phyloP scores from a whole-genome alignment of 2,888 invertebrate genomes.

The Nymphalis polychloros region DNA sequence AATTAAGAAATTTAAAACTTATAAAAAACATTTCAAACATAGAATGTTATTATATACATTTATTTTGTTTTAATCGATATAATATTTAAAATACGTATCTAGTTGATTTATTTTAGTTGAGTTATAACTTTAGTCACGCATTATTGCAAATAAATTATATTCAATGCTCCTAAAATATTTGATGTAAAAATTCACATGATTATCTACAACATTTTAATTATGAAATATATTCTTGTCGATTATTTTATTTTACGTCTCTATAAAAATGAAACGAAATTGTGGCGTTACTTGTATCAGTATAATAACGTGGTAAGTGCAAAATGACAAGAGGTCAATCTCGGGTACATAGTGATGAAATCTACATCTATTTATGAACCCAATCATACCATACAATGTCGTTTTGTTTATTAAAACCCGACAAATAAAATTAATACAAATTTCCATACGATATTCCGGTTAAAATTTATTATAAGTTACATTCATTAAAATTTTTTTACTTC shows the following conservation, averaged over 20 bases:
- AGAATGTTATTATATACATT: background rate
- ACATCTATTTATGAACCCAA: conserved; percentile 18
- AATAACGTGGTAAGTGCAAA: conserved; percentile 31
- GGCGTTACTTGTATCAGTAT: conserved; percentile 22
- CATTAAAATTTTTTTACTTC: no score
- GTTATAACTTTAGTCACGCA: background rate
- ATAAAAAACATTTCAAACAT: no score
- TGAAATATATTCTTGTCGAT: background rate
- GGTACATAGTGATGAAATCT: conserved; percentile 30
- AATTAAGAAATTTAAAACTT: no score
- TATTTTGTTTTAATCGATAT: background rate
- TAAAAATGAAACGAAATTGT: conserved; percentile 20
- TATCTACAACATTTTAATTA: background rate
- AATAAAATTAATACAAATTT: background rate
- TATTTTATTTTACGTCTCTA: conserved; percentile 12
- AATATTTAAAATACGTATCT: no score
- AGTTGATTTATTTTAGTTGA: no score
- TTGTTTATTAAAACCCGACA: background rate
- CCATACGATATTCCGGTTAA: no score
- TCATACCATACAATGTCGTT: background rate
- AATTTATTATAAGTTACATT: no score
- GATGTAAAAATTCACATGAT: background rate
- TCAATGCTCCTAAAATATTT: no score
- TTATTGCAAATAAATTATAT: background rate
- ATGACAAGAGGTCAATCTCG: conserved; percentile 31